These are phyloP conservation scores for Notospermus geniculatus DNA, from an alignment of 1,140 invertebrate genomes.

Conservation along the genomic window DNA sequence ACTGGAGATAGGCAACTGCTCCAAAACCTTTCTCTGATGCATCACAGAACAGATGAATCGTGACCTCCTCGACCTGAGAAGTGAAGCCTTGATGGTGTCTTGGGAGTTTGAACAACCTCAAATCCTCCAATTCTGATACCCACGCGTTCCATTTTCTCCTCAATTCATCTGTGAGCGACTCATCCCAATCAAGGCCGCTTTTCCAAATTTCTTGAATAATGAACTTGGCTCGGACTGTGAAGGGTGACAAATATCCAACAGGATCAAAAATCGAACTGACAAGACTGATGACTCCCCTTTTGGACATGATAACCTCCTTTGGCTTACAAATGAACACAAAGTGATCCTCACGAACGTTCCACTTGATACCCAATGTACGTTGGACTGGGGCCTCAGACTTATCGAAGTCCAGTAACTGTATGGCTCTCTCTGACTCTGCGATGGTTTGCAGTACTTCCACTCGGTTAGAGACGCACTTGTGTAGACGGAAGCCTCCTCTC, in stretches of 20 bases:
- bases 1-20: not conserved
- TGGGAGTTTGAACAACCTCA: not conserved
- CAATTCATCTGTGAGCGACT: conserved; percentile 4
- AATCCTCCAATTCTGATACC: conserved; percentile 11
- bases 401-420: not conserved
- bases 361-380: conserved; percentile 12
- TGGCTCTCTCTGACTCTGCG: conserved; percentile 1
- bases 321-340: conserved; percentile 6
- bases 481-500: not conserved
- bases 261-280: conserved; percentile 22
- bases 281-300: conserved; percentile 13
- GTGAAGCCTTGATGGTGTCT: conserved; percentile 11
- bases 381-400: not conserved
- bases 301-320: not conserved
- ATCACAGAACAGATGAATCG: conserved; percentile 14
- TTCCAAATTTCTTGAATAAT: conserved; percentile 20
- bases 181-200: conserved; percentile 18
- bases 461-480: not conserved
- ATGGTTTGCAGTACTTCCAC: not conserved
- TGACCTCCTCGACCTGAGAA: not conserved
- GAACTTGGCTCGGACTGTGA: conserved; percentile 12
- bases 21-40: conserved; percentile 12
- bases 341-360: conserved; percentile 11
- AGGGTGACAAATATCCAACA: conserved; percentile 20
- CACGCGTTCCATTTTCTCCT: conserved; percentile 6